phyloP scores from a whole-genome alignment of 2,113 vertebrate species.

The Paratilapia polleni region DNA sequence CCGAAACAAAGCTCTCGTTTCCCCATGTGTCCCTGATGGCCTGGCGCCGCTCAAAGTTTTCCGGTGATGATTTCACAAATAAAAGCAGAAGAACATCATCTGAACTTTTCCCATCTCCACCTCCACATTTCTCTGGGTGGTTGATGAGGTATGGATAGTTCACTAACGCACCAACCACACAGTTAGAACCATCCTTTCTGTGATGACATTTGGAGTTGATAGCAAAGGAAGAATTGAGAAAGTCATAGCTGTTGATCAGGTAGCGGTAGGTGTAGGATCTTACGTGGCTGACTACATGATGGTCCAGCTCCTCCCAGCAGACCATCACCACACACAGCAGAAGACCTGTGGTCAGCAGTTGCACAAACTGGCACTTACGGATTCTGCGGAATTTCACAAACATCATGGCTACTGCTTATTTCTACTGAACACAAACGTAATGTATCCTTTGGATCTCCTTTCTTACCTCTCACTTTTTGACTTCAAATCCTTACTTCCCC shows the following conservation, averaged over 20 bases:
- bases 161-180: background rate
- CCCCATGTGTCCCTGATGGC: slow-evolving; percentile 92
- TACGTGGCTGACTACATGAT: slow-evolving; percentile 85
- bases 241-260: slow-evolving; percentile 89
- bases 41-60: slow-evolving; percentile 83
- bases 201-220: slow-evolving; percentile 40
- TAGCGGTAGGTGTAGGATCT: slow-evolving; percentile 91
- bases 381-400: slow-evolving; percentile 85
- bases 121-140: slow-evolving; percentile 83
- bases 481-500: too few species aligned
- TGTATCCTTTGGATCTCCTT: background rate
- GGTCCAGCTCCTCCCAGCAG: slow-evolving; percentile 85
- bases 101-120: background rate
- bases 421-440: background rate
- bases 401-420: slow-evolving; percentile 67
- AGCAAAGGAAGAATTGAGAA: slow-evolving; percentile 85
- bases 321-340: slow-evolving; percentile 84
- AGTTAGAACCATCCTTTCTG: background rate
- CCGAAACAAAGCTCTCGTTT: slow-evolving; percentile 81
- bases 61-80: slow-evolving; percentile 90
- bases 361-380: slow-evolving; percentile 85
- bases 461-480: background rate
- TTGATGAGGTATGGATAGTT: slow-evolving; percentile 87
- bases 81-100: slow-evolving; percentile 87
- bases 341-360: slow-evolving; percentile 84